Percentiles rank a stretch among this genome's conserved stretches.
Conservation (phyloP, 2,113 vertebrate species). For the Eonycteris spelaea region DNA sequence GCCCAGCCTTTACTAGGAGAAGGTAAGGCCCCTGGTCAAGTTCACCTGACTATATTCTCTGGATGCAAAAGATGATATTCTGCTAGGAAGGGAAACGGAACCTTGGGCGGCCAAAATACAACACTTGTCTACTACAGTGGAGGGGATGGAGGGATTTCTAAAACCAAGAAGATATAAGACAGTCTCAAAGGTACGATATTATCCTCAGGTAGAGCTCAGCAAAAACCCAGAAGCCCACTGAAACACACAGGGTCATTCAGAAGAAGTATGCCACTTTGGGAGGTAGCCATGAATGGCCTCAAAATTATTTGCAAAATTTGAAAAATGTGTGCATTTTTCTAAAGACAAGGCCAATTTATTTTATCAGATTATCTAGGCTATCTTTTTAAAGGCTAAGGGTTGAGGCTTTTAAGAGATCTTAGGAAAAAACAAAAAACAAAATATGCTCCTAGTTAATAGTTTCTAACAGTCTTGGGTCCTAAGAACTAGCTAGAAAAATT, state of each 20-base stretch:
- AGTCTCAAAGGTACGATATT: background rate
- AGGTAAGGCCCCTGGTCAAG: background rate
- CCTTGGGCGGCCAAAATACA: background rate
- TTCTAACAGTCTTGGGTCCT: background rate
- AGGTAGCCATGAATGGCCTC: background rate
- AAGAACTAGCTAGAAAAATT: background rate
- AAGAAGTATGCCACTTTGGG: background rate
- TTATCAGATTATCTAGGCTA: background rate
- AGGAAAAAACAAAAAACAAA: background rate
- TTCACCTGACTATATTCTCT: background rate
- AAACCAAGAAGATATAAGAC: background rate
- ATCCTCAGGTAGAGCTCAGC: background rate
- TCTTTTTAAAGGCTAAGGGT: background rate
- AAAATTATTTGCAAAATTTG: slow-evolving; percentile 9
- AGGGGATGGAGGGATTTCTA: background rate
- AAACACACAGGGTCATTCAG: background rate
- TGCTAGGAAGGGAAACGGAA: background rate
- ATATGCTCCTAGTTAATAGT: background rate
- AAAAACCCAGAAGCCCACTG: background rate
- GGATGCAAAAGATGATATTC: background rate
- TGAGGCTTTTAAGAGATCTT: background rate
- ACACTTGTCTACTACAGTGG: background rate
- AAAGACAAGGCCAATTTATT: background rate
- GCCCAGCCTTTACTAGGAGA: background rate
- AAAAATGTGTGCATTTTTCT: background rate